Conservation (phyloP, 92 coral and sea anemone genomes). For the Chrysogorgia sp. region DNA sequence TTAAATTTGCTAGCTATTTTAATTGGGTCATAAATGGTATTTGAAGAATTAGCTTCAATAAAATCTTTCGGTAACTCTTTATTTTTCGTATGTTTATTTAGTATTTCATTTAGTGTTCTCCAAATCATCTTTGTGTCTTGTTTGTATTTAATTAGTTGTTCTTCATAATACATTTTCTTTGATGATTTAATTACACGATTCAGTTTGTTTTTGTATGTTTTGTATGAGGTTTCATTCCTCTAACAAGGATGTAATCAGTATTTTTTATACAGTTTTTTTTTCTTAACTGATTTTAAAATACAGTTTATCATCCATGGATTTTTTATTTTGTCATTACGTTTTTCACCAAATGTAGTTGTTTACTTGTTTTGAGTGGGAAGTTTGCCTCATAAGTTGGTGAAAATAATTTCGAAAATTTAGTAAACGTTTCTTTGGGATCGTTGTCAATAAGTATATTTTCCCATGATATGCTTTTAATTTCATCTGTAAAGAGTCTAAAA, state of each 20-base stretch:
- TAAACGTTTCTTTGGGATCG: too few relatives aligned
- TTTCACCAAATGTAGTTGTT: neutral
- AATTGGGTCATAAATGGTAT: constrained; percentile 14
- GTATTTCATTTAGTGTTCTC: constrained; percentile 22
- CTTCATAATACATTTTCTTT: neutral
- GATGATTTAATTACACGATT: constrained; percentile 1
- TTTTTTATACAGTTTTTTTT: constrained; percentile 19
- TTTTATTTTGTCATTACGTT: neutral
- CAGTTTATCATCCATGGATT: constrained; percentile 18
- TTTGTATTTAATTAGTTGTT: constrained; percentile 16
- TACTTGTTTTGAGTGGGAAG: too few relatives aligned
- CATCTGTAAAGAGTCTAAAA: too few relatives aligned
- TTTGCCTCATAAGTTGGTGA: too few relatives aligned
- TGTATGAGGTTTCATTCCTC: constrained; percentile 1
- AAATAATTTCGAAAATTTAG: too few relatives aligned
- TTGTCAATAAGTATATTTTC: too few relatives aligned
- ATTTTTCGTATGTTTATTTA: neutral
- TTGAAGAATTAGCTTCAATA: neutral
- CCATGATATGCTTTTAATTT: too few relatives aligned
- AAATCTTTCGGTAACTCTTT: constrained; percentile 13
- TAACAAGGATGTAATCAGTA: neutral
- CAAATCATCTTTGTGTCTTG: constrained; percentile 14
- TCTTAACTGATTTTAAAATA: constrained; percentile 13
- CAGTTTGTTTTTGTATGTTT: too few relatives aligned
- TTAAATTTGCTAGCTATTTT: constrained; percentile 47